Percentiles rank a stretch among this genome's conserved stretches.
Evolutionary conservation across 2,113 vertebrate species (phyloP).

Genomic region (Megaceryle maxima): DNA sequence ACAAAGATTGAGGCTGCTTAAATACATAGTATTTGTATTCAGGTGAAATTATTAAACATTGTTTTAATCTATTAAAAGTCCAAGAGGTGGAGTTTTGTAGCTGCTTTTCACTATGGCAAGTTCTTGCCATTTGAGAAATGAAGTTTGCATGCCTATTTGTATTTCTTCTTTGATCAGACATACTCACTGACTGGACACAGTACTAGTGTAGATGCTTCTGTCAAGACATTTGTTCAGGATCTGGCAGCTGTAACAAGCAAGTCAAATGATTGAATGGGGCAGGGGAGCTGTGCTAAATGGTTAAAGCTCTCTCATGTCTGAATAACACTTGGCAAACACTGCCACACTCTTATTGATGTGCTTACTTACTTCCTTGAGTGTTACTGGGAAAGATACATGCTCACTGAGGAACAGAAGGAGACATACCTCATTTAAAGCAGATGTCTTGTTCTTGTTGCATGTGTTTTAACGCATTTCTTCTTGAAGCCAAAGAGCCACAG

Average conservation of each 20-base stretch:
- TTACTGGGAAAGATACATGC: neutral
- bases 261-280: neutral
- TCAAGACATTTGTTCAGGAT: conserved; percentile 13
- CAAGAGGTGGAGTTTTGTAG: neutral
- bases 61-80: neutral
- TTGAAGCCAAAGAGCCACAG: neutral
- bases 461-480: neutral
- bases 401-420: neutral
- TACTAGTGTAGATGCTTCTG: neutral
- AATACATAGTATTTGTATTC: neutral
- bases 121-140: neutral
- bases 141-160: neutral
- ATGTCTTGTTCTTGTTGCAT: neutral
- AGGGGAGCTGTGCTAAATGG: conserved; percentile 6
- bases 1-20: neutral
- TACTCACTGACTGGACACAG: neutral
- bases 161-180: neutral
- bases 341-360: neutral
- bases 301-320: neutral
- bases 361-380: conserved; percentile 8
- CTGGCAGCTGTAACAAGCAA: conserved; percentile 12
- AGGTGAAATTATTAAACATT: neutral
- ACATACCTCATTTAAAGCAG: neutral
- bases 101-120: neutral
- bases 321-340: conserved; percentile 5